Conservation (phyloP, 2,888 invertebrate species). For the Anthrax anthrax region DNA sequence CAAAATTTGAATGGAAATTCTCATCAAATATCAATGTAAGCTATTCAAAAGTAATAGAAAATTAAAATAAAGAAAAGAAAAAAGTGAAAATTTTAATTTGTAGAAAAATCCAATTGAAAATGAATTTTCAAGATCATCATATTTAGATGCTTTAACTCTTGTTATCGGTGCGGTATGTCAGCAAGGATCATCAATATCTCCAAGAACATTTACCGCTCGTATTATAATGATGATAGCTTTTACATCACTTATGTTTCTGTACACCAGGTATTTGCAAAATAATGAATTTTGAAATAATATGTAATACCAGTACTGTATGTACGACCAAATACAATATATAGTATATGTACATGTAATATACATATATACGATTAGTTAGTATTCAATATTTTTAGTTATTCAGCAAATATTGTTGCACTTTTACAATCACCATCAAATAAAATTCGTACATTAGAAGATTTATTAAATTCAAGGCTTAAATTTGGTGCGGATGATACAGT, state of each 20-base stretch:
- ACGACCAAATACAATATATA: background rate
- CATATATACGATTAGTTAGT: background rate
- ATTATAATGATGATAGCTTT: conserved; percentile 49
- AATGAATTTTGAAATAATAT: no score
- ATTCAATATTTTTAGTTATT: conserved; percentile 38
- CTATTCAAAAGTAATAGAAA: no score
- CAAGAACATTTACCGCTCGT: conserved; percentile 31
- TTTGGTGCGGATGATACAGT: conserved; percentile 55
- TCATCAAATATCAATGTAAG: background rate
- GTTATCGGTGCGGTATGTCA: conserved; percentile 48
- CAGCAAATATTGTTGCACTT: conserved; percentile 61
- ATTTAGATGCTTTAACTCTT: conserved; percentile 39
- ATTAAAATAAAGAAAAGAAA: no score
- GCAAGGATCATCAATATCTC: conserved; percentile 36
- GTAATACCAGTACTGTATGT: no score
- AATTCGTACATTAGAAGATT: conserved; percentile 47
- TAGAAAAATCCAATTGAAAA: background rate
- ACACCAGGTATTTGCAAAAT: conserved; percentile 33
- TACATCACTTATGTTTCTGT: conserved; percentile 51
- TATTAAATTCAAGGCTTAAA: conserved; percentile 48
- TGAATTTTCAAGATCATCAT: conserved; percentile 27
- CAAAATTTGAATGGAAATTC: conserved; percentile 35
- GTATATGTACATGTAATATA: background rate
- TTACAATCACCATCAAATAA: conserved; percentile 56
- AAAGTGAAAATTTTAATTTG: background rate